Conservation (phyloP, 2,113 vertebrate genomes). For the Oryzias melastigma region DNA sequence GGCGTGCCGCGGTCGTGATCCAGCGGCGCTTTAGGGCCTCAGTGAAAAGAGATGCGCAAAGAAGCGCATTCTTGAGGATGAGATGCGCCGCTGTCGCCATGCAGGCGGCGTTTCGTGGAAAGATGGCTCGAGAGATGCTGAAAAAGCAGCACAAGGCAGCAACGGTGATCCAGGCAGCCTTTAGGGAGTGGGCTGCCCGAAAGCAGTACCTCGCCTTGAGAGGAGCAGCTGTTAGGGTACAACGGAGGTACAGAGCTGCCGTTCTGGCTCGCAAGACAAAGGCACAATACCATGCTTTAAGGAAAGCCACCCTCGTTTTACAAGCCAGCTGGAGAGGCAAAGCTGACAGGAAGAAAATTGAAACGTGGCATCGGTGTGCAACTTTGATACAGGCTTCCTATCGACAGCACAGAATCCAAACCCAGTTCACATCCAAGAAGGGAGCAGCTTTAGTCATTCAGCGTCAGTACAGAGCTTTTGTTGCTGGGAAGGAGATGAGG, state of each 20-base stretch:
- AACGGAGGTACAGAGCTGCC: slow-evolving; percentile 77
- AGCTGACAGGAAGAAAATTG: slow-evolving; percentile 67
- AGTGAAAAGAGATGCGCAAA: slow-evolving; percentile 39
- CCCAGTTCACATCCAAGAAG: slow-evolving; percentile 68
- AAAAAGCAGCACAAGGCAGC: slow-evolving; percentile 67
- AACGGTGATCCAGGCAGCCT: slow-evolving; percentile 79
- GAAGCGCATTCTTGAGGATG: slow-evolving; percentile 65
- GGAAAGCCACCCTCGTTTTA: slow-evolving; percentile 49
- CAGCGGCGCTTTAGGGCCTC: slow-evolving; percentile 83
- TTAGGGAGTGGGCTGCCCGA: slow-evolving; percentile 69
- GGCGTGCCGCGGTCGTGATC: slow-evolving; percentile 72
- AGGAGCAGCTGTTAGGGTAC: slow-evolving; percentile 69
- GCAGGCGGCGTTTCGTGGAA: slow-evolving; percentile 82
- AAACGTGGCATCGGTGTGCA: slow-evolving; percentile 63
- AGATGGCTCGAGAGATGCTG: slow-evolving; percentile 71
- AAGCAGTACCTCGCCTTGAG: slow-evolving; percentile 64
- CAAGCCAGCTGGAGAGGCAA: slow-evolving; percentile 85
- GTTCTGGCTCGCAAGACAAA: slow-evolving; percentile 53
- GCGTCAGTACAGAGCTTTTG: slow-evolving; percentile 72
- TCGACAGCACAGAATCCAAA: slow-evolving; percentile 66
- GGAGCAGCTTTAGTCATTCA: slow-evolving; percentile 79
- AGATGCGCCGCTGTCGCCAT: slow-evolving; percentile 74
- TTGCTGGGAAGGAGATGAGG: slow-evolving; percentile 46
- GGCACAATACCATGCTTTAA: slow-evolving; percentile 60
- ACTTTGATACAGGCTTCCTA: slow-evolving; percentile 82